Percentiles rank a stretch among this genome's conserved stretches.
Conservation (phyloP, 2,113 vertebrate species). For the Microcebus jonahi region DNA sequence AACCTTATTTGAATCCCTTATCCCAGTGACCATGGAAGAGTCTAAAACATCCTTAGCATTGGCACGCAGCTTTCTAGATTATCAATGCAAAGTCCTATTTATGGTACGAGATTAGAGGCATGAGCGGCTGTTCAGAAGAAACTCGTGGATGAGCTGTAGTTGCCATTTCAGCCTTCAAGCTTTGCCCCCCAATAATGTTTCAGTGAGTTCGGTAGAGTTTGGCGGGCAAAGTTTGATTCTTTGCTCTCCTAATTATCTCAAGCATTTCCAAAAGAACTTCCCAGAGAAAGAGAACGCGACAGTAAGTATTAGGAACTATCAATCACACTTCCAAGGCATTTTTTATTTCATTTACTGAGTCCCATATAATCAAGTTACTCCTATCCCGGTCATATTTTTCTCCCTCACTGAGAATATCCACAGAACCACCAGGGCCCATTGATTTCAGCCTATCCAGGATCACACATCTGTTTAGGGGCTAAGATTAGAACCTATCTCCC, state of each 20-base stretch:
- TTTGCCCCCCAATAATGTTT: not conserved
- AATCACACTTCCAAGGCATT: not conserved
- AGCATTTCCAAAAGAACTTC: not conserved
- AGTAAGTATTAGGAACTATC: rapidly evolving
- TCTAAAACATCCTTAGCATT: not conserved
- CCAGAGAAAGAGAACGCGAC: not conserved
- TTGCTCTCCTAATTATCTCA: not conserved
- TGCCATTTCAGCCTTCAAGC: not conserved
- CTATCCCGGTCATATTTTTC: not conserved
- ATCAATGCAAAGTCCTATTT: not conserved
- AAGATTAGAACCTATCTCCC: not conserved
- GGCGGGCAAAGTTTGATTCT: not conserved
- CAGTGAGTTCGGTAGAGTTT: not conserved
- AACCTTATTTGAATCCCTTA: not conserved
- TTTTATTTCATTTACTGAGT: not conserved
- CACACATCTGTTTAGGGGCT: not conserved
- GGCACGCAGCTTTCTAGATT: not conserved
- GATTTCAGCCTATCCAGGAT: not conserved
- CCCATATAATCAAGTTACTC: not conserved
- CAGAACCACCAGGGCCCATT: not conserved
- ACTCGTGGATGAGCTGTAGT: rapidly evolving
- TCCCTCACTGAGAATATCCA: not conserved
- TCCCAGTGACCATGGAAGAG: not conserved
- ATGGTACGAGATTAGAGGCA: not conserved
- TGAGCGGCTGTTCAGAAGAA: not conserved